A percentile compares a stretch with the other conserved stretches of the same genome.
phyloP scores from a whole-genome alignment of 2,888 invertebrate species.

The Phoenoteleia sp. region DNA sequence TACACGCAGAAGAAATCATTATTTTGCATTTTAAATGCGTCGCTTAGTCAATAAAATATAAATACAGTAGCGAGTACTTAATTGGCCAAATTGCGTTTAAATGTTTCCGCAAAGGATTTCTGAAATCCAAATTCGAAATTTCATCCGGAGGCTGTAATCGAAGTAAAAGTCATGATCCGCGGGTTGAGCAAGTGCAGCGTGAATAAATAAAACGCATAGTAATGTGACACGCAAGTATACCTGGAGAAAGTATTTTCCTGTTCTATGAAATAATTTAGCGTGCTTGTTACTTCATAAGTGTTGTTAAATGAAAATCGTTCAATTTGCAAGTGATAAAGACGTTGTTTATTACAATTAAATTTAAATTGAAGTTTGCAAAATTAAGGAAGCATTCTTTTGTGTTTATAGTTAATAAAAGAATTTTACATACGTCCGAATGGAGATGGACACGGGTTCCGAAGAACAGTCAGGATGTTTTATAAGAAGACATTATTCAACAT shows the following conservation, averaged over 20 bases:
- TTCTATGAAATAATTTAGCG: slow-evolving; percentile 45
- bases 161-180: slow-evolving; percentile 54
- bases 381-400: too few relatives aligned
- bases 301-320: too few relatives aligned
- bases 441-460: too few relatives aligned
- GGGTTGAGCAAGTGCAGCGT: slow-evolving; percentile 51
- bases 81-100: slow-evolving; percentile 49
- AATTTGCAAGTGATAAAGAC: too few relatives aligned
- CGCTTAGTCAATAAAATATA: slow-evolving; percentile 43
- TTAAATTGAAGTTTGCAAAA: too few relatives aligned
- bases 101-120: slow-evolving; percentile 28
- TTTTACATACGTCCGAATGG: too few relatives aligned
- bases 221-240: slow-evolving; percentile 36
- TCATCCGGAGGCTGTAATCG: slow-evolving; percentile 16
- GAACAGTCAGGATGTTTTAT: too few relatives aligned
- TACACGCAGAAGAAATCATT: neutral
- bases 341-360: too few relatives aligned
- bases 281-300: slow-evolving; percentile 2
- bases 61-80: slow-evolving; percentile 50
- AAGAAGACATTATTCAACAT: too few relatives aligned
- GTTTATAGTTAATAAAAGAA: too few relatives aligned
- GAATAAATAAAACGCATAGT: slow-evolving; percentile 65
- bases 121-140: slow-evolving; percentile 45
- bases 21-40: slow-evolving; percentile 7
- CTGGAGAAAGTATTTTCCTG: slow-evolving; percentile 60